These are phyloP conservation scores for Meandrina meandrites DNA, from an alignment of 92 coral and sea anemone genomes.

Conservation along the genomic window DNA sequence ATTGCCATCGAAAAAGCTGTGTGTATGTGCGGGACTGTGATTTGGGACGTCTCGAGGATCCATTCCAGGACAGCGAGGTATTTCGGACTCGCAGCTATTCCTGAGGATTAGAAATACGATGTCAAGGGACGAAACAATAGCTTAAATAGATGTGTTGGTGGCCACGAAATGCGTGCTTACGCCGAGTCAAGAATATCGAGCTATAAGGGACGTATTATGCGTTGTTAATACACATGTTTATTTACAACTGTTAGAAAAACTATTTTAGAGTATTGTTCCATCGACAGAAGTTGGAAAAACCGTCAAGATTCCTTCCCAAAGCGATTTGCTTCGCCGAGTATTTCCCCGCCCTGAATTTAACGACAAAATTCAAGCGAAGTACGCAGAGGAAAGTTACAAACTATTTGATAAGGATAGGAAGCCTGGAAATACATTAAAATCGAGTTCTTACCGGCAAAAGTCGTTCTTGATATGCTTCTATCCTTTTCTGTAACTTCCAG, in stretches of 20 bases:
- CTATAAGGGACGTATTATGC: slow-evolving; percentile 71
- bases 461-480: slow-evolving; percentile 68
- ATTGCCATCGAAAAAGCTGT: slow-evolving; percentile 94
- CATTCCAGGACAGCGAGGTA: slow-evolving; percentile 67
- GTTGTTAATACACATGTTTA: slow-evolving; percentile 86
- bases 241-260: slow-evolving; percentile 81
- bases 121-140: slow-evolving; percentile 84
- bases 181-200: slow-evolving; percentile 77
- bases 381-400: slow-evolving; percentile 95
- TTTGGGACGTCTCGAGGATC: slow-evolving; percentile 97
- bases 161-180: slow-evolving; percentile 89
- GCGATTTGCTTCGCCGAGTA: slow-evolving; percentile 69
- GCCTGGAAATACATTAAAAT: slow-evolving; percentile 83
- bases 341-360: slow-evolving; percentile 95
- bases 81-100: slow-evolving; percentile 59
- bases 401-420: slow-evolving; percentile 87
- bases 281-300: slow-evolving; percentile 39
- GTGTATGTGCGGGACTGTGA: slow-evolving; percentile 98
- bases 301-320: slow-evolving; percentile 50
- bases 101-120: slow-evolving; percentile 88
- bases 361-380: slow-evolving; percentile 92
- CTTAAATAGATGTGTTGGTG: slow-evolving; percentile 73
- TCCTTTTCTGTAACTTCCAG: slow-evolving; percentile 64
- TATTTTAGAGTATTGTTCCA: slow-evolving; percentile 65
- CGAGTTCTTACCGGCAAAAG: slow-evolving; percentile 89